phyloP scores from a whole-genome alignment of 1,140 invertebrate genomes.

The Diorhabda sublineata region DNA sequence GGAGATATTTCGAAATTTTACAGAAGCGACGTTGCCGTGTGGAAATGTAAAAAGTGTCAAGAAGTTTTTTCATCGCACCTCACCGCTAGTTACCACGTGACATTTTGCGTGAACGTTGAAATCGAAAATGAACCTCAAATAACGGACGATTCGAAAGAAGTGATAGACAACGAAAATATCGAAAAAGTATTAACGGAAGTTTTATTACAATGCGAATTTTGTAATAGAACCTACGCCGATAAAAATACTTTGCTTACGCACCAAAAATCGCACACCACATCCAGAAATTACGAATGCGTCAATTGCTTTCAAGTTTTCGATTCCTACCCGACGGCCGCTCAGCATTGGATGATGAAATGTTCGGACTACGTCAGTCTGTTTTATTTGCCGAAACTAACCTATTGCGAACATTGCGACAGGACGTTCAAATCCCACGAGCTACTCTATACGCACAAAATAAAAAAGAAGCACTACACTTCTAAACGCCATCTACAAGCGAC shows the following conservation, averaged over 20 bases:
- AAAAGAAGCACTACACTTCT: conserved; percentile 44
- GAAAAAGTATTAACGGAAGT: conserved; percentile 45
- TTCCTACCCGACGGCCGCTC: conserved; percentile 50
- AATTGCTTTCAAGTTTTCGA: conserved; percentile 50
- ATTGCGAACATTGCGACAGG: conserved; percentile 47
- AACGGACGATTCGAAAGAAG: conserved; percentile 5
- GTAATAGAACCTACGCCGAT: conserved; percentile 53
- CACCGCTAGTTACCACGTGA: conserved; percentile 31
- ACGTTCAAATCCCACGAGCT: conserved; percentile 47
- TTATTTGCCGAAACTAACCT: conserved; percentile 43
- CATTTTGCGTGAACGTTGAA: conserved; percentile 32
- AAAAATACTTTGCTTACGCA: conserved; percentile 49
- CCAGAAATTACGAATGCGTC: conserved; percentile 55
- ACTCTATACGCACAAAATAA: conserved; percentile 45
- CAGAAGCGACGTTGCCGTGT: conserved; percentile 44
- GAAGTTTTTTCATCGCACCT: conserved; percentile 41
- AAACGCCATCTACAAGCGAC: conserved; percentile 31
- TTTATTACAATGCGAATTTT: conserved; percentile 57
- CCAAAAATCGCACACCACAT: conserved; percentile 49
- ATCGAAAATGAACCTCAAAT: conserved; percentile 5
- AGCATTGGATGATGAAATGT: conserved; percentile 56
- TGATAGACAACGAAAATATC: conserved; percentile 14
- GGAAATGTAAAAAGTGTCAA: conserved; percentile 44
- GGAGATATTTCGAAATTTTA: conserved; percentile 46
- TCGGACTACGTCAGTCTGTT: conserved; percentile 47